Percentiles rank a stretch among this genome's conserved stretches.
These are phyloP conservation scores for Riparia riparia DNA, from an alignment of 2,113 vertebrate species.

Conservation along the genomic window DNA sequence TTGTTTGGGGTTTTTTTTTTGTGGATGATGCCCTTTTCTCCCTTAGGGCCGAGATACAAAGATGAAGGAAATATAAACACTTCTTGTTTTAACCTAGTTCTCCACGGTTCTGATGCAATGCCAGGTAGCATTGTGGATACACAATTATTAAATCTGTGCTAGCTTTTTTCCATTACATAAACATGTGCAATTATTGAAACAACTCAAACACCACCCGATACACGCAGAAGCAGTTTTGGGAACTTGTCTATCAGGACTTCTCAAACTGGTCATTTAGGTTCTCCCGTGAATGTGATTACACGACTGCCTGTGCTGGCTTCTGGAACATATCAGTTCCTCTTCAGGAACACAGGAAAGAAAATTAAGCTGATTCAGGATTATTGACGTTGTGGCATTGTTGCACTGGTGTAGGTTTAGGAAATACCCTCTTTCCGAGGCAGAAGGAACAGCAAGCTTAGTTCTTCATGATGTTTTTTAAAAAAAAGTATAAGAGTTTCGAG, in stretches of 20 bases:
- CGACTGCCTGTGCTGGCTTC: background rate
- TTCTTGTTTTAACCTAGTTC: rapidly evolving
- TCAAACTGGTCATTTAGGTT: background rate
- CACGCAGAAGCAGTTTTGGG: background rate
- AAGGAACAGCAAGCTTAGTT: background rate
- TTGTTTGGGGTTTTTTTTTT: too few relatives aligned
- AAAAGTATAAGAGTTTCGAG: background rate
- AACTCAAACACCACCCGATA: background rate
- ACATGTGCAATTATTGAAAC: background rate
- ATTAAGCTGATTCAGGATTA: background rate
- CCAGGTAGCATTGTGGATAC: background rate
- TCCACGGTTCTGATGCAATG: background rate
- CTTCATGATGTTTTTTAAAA: rapidly evolving
- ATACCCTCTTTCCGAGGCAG: background rate
- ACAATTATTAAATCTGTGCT: rapidly evolving
- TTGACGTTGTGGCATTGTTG: background rate
- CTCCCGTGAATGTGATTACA: rapidly evolving
- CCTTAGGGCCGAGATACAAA: background rate
- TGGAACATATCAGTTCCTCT: background rate
- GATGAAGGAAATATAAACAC: rapidly evolving
- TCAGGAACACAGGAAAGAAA: background rate
- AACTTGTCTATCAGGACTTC: background rate
- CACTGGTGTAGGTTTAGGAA: background rate
- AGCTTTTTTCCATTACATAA: background rate
- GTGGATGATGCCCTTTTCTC: rapidly evolving